Base-by-base conservation (phyloP, 2,888 invertebrate genomes). In the Petrolisthes cinctipes region DNA sequence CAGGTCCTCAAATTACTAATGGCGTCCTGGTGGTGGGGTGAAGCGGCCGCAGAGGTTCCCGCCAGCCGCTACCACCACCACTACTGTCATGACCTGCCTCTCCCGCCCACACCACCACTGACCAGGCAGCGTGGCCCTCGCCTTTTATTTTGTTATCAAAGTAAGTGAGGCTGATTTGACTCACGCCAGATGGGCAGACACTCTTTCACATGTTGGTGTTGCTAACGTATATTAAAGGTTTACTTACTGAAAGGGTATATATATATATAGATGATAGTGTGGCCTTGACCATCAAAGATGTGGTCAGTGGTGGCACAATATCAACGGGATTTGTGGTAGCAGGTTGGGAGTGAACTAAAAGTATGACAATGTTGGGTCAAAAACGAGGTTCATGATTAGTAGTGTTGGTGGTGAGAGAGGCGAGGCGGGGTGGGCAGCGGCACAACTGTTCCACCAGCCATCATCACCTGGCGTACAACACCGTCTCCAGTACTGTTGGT, bases 1-100 rank as follows among this genome's bases (percentile, higher is more conserved):
- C 88, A 85, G 88, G 88, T 88, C 88, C 88, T 88, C 88, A 88
- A 88, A 88, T 88, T 88, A 88, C 88, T 88, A 88, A 88, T 88
- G 85, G 85, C 82, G 81, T 88, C 88, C 85, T 88, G 88, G 87
- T 87, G 87, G 87, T 87, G 79, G 87, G 87, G 83, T 83, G 83
- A 87, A 87, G 87, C 79, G 80, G 83, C 87, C 83, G 83, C 56
- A 81, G 86, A 81, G 73, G 81, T 81, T 81, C 81, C 82, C 76
- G 86, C 87, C 79, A 53, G 78, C 80, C 86, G 83, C 76, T 54
- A 83, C 79, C 68, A 83, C 80, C 57, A 78, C 87, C 80, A 80
- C 68, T 56, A 83, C 79, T 37, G 53, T 79, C 83, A 78, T 23
- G 81, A 78, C 83, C 68, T 37, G 85, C 80, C 79, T 37, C 61